A percentile compares a stretch with the other conserved stretches of the same genome.
These are phyloP conservation scores for Athripsodes cinereus DNA, from an alignment of 2,888 invertebrate species.

Conservation along the genomic window DNA sequence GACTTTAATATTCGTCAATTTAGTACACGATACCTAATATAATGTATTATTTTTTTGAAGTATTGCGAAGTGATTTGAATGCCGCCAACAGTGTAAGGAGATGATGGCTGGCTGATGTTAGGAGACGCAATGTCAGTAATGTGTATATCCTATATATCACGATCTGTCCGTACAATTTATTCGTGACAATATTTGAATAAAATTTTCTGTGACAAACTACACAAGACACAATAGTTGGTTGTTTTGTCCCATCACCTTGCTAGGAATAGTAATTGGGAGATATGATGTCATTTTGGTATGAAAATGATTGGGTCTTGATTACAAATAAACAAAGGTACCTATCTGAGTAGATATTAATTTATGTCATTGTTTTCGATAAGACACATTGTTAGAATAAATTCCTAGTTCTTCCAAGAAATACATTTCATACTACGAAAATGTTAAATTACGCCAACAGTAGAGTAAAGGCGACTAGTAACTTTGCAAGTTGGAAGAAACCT, in stretches of 20 bases:
- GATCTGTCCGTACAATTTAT: not conserved
- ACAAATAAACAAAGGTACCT: not conserved
- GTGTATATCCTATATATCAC: not conserved
- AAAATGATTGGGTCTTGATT: not conserved
- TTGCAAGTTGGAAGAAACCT: too few species aligned
- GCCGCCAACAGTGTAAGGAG: too few species aligned
- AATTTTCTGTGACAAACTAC: not conserved
- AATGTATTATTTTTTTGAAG: too few species aligned
- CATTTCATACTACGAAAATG: too few species aligned
- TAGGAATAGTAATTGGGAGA: not conserved
- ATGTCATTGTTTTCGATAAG: not conserved
- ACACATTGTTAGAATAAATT: not conserved
- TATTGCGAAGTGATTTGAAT: too few species aligned
- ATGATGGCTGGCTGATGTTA: too few species aligned
- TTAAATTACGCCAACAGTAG: too few species aligned
- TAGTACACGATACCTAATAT: too few species aligned
- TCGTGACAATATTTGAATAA: not conserved
- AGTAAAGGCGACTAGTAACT: too few species aligned
- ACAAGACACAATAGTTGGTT: not conserved
- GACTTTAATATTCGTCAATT: too few species aligned
- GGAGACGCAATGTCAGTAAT: too few species aligned
- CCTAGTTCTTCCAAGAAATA: not conserved
- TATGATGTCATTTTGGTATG: not conserved
- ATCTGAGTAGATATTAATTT: too few species aligned
- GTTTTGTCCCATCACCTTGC: not conserved